phyloP scores from a whole-genome alignment of 2,113 vertebrate species.

The Nymphicus hollandicus region DNA sequence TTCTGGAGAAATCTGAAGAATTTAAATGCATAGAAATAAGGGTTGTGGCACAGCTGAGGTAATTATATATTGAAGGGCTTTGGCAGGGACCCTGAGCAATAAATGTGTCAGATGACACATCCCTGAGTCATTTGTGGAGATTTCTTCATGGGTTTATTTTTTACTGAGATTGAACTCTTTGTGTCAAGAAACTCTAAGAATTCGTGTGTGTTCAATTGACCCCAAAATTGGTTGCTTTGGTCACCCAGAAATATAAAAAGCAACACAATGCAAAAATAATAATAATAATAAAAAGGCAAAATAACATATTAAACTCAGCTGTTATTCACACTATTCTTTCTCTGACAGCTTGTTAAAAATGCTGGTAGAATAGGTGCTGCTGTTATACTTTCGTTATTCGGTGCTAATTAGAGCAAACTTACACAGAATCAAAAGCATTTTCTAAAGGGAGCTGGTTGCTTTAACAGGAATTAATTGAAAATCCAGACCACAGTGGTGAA shows the following conservation, averaged over 20 bases:
- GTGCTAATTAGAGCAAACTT: constrained; percentile 78
- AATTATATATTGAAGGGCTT: constrained; percentile 20
- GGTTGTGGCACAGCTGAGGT: background rate
- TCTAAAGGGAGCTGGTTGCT: background rate
- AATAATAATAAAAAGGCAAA: constrained; percentile 10
- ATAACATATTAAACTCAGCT: constrained; percentile 49
- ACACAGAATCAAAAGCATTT: background rate
- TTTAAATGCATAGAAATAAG: background rate
- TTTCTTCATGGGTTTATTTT: background rate
- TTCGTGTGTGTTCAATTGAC: background rate
- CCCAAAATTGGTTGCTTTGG: background rate
- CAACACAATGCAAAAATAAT: background rate
- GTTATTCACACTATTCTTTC: constrained; percentile 71
- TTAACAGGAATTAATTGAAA: constrained; percentile 49
- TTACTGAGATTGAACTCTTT: background rate
- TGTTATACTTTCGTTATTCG: constrained; percentile 72
- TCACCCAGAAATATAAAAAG: constrained; percentile 18
- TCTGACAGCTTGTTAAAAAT: constrained; percentile 73
- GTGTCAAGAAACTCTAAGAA: background rate
- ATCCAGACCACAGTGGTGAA: background rate
- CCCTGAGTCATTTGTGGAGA: background rate
- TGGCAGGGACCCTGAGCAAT: constrained; percentile 4
- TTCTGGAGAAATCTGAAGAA: background rate
- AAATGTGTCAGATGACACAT: constrained; percentile 36
- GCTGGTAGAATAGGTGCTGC: constrained; percentile 69